A percentile compares a stretch with the other conserved stretches of the same genome.
Conservation (phyloP, 2,113 vertebrate genomes). For the Myxocyprinus asiaticus region DNA sequence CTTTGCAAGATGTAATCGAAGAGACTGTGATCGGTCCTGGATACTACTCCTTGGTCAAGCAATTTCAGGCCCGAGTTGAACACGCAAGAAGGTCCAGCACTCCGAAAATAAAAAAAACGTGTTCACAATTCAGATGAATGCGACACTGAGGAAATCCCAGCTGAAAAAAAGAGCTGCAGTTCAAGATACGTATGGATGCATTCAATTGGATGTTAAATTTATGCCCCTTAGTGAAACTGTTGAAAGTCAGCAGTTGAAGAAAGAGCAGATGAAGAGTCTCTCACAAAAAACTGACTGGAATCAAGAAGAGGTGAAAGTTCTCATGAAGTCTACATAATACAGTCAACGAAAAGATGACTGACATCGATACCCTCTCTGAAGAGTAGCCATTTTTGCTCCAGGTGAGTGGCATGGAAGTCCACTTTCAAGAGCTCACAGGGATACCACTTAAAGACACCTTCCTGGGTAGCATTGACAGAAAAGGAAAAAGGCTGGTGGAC, state of each 20-base stretch:
- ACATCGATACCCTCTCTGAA: slow-evolving; percentile 6
- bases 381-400: slow-evolving; percentile 43
- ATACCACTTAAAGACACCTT: slow-evolving; percentile 32
- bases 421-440: slow-evolving; percentile 58
- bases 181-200: background rate
- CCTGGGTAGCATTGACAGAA: slow-evolving; percentile 44
- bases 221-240: no score
- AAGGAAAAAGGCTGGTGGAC: slow-evolving; percentile 44
- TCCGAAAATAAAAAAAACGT: background rate
- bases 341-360: slow-evolving; percentile 30
- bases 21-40: background rate
- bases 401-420: no score
- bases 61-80: background rate
- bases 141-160: no score
- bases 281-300: no score
- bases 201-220: no score
- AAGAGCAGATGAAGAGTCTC: no score
- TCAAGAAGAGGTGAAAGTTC: no score
- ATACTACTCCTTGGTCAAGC: slow-evolving; percentile 5
- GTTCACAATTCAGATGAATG: background rate
- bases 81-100: background rate
- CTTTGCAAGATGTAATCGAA: background rate
- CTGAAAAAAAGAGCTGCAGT: slow-evolving; percentile 4
- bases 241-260: no score
- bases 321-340: slow-evolving; percentile 34